Evolutionary conservation across 2,888 invertebrate species (phyloP), one percentile per base, ranked within the genome.

Genomic region (Megaustenia siamemsis): DNA sequence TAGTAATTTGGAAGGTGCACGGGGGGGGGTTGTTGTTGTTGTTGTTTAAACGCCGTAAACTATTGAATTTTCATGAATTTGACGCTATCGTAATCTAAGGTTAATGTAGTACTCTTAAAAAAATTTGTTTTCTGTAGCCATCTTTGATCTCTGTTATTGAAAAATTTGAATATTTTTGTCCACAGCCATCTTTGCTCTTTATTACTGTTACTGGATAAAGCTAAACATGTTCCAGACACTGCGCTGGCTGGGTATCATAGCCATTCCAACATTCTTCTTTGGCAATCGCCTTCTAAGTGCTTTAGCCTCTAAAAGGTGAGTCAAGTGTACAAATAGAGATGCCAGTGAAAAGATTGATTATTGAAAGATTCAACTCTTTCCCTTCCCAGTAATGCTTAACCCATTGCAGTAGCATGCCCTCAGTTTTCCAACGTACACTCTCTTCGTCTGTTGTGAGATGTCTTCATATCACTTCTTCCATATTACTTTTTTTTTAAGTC

Each of bases 181-280:
- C 94, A 28, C 95, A 97, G 97, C 95, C 45, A 98, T 98, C 84
- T 96, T 99, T 92, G 95, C 95, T 0, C 95, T 99, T 83, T 99
- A 98, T 95, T 96, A 96, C 82, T 94, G 97, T 91, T 98, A 99
- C 95, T 99, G 99, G 98, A 94, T 98, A 90, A 95, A 96, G 93
- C 95, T 99, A 90, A 96, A 98, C 93, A 99, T 99, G 99, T 99
- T 99, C 95, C 96, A 97, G 89, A 98, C 99, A 32, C 95, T 98
- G 91, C 97, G 97, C 90, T 98, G 97, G 95, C 95, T 99, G 90
- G 95, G 97, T 89, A 96, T 97, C 86, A 95, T 99, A 83, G 98
- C 96, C 84, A 95, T 96, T 63, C 95, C 98, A 88, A 98, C 99
- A 84, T 99, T 99, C 95, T 95, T 99, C 63, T 96, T 97, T 86